Percentiles rank a stretch among this genome's conserved stretches.
phyloP scores from a whole-genome alignment of 2,113 vertebrate genomes.

The Dromiciops gliroides region DNA sequence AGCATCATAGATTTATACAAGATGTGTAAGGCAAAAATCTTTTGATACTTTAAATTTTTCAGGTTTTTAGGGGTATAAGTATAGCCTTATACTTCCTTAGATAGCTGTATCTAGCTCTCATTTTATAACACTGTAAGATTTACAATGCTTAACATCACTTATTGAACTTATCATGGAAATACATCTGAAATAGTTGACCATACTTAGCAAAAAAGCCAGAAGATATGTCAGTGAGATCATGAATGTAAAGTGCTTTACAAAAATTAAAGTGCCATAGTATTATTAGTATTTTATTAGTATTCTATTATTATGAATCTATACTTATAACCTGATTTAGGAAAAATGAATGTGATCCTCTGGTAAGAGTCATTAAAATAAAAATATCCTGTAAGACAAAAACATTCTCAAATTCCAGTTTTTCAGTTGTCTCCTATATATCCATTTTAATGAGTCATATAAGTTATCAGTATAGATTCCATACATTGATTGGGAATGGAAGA shows the following conservation, averaged over 20 bases:
- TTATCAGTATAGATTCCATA: constrained; percentile 62
- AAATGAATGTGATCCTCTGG: background rate
- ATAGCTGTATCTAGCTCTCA: background rate
- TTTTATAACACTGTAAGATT: too few species aligned
- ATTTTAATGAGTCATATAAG: constrained; percentile 46
- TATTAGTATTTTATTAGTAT: constrained; percentile 14
- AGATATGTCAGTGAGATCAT: background rate
- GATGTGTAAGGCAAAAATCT: background rate
- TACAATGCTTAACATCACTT: background rate
- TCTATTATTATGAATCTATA: background rate
- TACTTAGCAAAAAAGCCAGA: background rate
- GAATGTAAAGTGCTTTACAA: background rate
- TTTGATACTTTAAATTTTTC: background rate
- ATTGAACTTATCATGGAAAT: background rate
- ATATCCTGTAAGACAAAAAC: background rate
- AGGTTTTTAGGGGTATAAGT: background rate
- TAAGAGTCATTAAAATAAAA: constrained; percentile 31
- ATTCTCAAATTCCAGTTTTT: constrained; percentile 32
- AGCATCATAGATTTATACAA: background rate
- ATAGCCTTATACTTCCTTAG: background rate
- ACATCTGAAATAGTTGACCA: background rate
- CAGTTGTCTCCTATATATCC: constrained; percentile 48
- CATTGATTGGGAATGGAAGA: constrained; percentile 64
- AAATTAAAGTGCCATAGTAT: background rate
- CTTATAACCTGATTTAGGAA: background rate